phyloP scores from a whole-genome alignment of 2,113 vertebrate genomes.

The Probosciger aterrimus region DNA sequence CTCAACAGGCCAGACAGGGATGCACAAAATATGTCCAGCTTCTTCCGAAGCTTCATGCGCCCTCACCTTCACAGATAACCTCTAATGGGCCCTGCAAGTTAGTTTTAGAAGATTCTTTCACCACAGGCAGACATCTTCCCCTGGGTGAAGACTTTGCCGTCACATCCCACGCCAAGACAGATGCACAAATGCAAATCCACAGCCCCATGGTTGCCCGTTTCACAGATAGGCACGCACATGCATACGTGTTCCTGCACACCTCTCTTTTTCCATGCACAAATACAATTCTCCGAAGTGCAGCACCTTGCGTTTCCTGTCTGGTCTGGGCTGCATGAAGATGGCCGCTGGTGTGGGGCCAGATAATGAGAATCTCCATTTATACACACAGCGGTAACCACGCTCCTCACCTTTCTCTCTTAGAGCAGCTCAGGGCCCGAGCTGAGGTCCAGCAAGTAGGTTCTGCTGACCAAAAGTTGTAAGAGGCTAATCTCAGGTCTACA shows the following conservation, averaged over 20 bases:
- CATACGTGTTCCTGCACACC: rapidly evolving
- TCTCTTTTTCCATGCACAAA: neutral
- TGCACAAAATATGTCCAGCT: neutral
- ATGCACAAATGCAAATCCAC: neutral
- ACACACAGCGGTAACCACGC: neutral
- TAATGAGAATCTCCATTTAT: neutral
- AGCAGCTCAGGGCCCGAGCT: neutral
- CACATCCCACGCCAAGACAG: neutral
- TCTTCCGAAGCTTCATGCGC: neutral
- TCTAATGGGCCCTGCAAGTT: neutral
- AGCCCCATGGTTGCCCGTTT: rapidly evolving
- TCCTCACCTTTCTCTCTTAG: neutral
- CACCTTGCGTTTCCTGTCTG: neutral
- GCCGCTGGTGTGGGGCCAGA: neutral
- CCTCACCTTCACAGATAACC: neutral
- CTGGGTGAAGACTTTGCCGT: neutral
- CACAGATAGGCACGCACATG: neutral
- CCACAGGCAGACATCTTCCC: neutral
- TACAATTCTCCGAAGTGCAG: neutral
- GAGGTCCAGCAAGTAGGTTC: neutral
- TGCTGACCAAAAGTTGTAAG: neutral
- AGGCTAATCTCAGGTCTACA: neutral
- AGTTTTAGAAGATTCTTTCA: neutral
- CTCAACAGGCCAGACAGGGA: neutral
- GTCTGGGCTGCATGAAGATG: neutral